Evolutionary conservation across 2,113 vertebrate species (phyloP).

Genomic region (Strigops habroptila): DNA sequence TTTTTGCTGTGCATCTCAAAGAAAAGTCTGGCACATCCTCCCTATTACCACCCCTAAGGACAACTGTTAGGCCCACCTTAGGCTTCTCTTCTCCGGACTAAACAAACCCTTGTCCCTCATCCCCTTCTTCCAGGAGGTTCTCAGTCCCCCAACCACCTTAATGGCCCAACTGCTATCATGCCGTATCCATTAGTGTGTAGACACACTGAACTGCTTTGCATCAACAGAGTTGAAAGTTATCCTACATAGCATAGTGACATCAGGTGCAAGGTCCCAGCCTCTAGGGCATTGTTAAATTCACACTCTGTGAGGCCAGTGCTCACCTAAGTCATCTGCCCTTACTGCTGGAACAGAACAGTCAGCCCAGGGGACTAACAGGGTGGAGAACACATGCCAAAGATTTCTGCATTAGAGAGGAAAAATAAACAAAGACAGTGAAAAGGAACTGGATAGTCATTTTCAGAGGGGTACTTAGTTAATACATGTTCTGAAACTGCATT

Average conservation of each 20-base stretch:
- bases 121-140: not conserved
- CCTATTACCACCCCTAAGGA: no score
- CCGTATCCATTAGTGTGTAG: not conserved
- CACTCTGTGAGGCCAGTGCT: not conserved
- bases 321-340: not conserved
- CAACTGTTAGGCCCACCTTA: not conserved
- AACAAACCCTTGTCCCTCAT: not conserved
- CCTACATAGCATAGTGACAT: not conserved
- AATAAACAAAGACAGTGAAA: not conserved
- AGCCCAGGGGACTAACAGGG: not conserved
- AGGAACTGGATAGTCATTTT: not conserved
- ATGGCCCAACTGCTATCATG: not conserved
- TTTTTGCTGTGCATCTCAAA: no score
- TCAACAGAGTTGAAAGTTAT: not conserved
- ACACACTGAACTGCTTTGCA: not conserved
- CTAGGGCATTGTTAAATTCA: not conserved
- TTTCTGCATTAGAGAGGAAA: not conserved
- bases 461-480: not conserved
- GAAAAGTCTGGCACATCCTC: no score
- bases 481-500: not conserved
- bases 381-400: accelerated
- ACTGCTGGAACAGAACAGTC: not conserved
- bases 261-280: not conserved
- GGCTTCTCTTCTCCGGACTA: not conserved
- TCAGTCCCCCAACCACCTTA: not conserved